Evolutionary conservation across 2,113 vertebrate genomes (phyloP).

Genomic region (Pycnonotus jocosus): DNA sequence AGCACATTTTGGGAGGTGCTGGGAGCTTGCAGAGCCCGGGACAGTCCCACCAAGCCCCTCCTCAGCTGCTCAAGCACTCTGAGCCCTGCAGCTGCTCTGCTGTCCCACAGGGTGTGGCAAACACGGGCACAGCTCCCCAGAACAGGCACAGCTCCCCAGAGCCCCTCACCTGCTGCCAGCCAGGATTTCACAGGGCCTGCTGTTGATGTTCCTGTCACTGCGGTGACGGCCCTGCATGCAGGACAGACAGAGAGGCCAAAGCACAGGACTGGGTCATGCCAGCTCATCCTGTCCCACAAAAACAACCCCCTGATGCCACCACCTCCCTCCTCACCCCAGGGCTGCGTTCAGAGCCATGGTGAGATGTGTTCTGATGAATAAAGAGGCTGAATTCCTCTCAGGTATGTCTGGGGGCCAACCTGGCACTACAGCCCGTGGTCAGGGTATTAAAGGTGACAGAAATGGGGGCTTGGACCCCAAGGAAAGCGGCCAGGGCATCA

Average conservation of each 20-base stretch:
- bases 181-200: conserved; percentile 83
- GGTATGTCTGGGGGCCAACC: not conserved
- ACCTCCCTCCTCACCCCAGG: not conserved
- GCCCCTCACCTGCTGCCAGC: conserved; percentile 77
- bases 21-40: not conserved
- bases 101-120: not conserved
- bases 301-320: not conserved
- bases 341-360: accelerated
- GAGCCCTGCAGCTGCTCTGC: not conserved
- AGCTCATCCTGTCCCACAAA: too few relatives aligned
- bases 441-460: not conserved
- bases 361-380: not conserved
- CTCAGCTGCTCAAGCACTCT: not conserved
- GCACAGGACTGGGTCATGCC: not conserved
- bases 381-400: not conserved
- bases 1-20: not conserved
- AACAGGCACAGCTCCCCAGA: not conserved
- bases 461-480: not conserved
- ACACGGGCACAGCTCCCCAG: not conserved
- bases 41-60: not conserved
- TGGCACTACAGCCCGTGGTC: not conserved
- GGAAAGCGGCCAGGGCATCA: not conserved
- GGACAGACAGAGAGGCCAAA: not conserved
- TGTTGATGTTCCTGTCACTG: conserved; percentile 85
- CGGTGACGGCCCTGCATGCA: conserved; percentile 78